phyloP scores from a whole-genome alignment of 1,140 invertebrate species.

The Stegodyphus mimosarum region DNA sequence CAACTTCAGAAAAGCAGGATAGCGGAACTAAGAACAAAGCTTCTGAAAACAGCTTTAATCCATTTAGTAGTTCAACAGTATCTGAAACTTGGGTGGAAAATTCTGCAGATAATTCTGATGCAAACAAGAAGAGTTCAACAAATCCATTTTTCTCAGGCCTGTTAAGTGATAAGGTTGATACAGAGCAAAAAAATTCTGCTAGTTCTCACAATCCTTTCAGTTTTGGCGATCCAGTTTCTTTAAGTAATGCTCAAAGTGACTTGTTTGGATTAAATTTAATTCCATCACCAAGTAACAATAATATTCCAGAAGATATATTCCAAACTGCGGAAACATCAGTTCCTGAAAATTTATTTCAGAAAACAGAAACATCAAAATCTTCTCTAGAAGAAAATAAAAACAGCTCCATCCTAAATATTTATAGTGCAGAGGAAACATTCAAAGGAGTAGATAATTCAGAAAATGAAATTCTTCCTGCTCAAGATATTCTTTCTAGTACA shows the following conservation, averaged over 20 bases:
- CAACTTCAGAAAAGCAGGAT: conserved; percentile 10
- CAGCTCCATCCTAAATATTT: no score
- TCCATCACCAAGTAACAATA: conserved; percentile 34
- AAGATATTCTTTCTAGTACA: neutral
- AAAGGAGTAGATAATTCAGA: no score
- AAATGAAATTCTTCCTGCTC: neutral
- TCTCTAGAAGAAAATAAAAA: neutral
- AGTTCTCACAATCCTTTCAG: conserved; percentile 50
- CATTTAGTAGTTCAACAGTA: conserved; percentile 28
- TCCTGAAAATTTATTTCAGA: neutral
- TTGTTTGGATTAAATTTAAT: conserved; percentile 39
- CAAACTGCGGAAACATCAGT: conserved; percentile 16
- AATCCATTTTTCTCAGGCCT: conserved; percentile 47
- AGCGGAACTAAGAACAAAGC: conserved; percentile 19
- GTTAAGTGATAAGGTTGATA: conserved; percentile 13
- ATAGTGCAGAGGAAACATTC: no score
- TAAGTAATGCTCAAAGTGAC: conserved; percentile 15
- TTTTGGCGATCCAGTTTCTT: conserved; percentile 7
- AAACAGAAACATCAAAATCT: neutral
- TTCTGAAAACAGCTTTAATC: conserved; percentile 48
- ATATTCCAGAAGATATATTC: conserved; percentile 23
- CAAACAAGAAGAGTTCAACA: conserved; percentile 28
- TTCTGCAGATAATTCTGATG: conserved; percentile 22
- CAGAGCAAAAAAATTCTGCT: conserved; percentile 7
- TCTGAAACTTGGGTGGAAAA: conserved; percentile 30